Percentiles rank a stretch among this genome's conserved stretches.
Conservation (phyloP, 2,797 vertebrate species). For the Sebastes matsubarae region DNA sequence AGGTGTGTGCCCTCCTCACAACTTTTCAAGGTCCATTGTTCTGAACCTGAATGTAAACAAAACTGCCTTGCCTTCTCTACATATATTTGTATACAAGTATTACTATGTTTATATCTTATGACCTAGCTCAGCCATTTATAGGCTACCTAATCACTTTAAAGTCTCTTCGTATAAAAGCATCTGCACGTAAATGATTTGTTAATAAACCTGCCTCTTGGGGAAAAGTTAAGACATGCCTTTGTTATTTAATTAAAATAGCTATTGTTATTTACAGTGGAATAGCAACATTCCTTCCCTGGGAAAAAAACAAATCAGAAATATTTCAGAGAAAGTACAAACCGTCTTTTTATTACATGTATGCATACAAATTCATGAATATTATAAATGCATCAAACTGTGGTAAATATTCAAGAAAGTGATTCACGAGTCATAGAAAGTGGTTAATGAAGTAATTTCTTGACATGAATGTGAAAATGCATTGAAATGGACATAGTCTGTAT, state of each 20-base stretch:
- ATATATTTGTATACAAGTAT: neutral
- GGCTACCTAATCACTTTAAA: neutral
- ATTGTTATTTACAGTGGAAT: neutral
- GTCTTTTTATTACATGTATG: neutral
- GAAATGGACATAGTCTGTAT: neutral
- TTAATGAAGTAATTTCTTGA: neutral
- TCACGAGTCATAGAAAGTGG: rapidly evolving
- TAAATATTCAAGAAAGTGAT: neutral
- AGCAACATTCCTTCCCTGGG: neutral
- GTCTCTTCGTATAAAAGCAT: neutral
- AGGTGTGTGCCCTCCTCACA: neutral
- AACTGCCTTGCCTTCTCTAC: neutral
- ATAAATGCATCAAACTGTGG: neutral
- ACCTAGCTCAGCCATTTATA: neutral
- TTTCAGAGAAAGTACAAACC: neutral
- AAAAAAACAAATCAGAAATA: neutral
- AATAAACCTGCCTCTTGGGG: neutral
- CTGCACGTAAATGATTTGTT: neutral
- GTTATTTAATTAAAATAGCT: neutral
- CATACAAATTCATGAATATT: too few species aligned
- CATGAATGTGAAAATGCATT: neutral
- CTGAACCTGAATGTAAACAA: neutral
- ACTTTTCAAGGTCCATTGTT: neutral
- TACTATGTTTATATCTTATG: neutral
- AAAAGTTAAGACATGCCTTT: neutral